Base-by-base conservation (phyloP, 2,888 invertebrate genomes). In the Folsomia manolachei region DNA sequence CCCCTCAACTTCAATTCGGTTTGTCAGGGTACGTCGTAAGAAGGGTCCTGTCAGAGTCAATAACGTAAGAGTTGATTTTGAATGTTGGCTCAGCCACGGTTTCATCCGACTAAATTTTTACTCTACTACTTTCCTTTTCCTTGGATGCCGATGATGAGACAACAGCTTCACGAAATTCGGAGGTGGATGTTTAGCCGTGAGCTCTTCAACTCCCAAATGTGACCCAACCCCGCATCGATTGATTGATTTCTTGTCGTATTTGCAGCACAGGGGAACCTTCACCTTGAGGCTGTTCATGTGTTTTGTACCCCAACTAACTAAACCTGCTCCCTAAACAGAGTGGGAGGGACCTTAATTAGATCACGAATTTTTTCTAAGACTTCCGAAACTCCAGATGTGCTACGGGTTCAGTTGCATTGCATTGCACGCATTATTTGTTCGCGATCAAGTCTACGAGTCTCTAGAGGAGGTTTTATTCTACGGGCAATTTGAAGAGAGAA, bases 281-380 rank as follows among this genome's bases (percentile, higher is more conserved):
- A 39, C 39, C 39, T 14, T 39, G 7, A 39, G 39, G 39, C 14
- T 39, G 39, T 39, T 4, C 14, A 39, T 39, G 39, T 39, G 39
- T 39, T 14, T 39, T 14, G 39, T 39, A 39, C 39, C 39, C 39
- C 14, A 39, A 39, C 39, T n/a, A n/a, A n/a, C n/a, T 14, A 23
- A 24, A 23, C 62, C 4, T 62, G 25, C 18, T 23, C 62, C 7
- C 19, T n/a, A 26, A 64, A 64, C 64, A 7, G 64, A 27, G 27
- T 64, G 64, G 64, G 64, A 64, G 64, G 64, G 64, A 64, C 64
- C 64, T 64, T 64, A 64, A 64, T 64, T 64, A 64, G 64, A 64
- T 64, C 25, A 64, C 39, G 7, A 39, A 39, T 26, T 25, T 64
- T 39, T 39, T 14, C 39, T 14, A 39, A 39, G 39, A 39, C 39